Conservation (phyloP, 1,140 invertebrate genomes). For the Drosophila eugracilis region DNA sequence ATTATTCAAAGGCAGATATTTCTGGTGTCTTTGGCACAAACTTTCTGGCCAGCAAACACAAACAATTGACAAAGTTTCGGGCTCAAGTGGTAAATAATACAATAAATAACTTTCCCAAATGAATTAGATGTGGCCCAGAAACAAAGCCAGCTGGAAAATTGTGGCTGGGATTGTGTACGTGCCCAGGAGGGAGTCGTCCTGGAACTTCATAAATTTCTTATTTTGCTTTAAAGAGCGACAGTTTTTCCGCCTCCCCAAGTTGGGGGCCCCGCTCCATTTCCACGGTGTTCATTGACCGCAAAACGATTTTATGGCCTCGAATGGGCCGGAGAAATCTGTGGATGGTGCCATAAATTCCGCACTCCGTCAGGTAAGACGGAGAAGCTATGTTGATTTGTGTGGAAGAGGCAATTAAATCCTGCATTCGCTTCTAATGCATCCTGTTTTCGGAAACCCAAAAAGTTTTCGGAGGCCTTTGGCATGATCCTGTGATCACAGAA, state of each 20-base stretch:
- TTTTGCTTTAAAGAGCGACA: conserved; percentile 50
- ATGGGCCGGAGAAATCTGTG: not conserved
- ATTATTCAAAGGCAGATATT: conserved; percentile 29
- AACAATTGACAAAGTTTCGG: conserved; percentile 53
- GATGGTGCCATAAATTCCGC: conserved; percentile 27
- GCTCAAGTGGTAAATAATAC: conserved; percentile 54
- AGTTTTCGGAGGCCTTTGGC: conserved; percentile 3
- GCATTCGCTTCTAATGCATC: conserved; percentile 42
- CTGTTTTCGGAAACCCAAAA: conserved; percentile 43
- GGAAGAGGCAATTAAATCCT: conserved; percentile 49
- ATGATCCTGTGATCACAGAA: conserved; percentile 35
- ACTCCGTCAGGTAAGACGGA: conserved; percentile 10
- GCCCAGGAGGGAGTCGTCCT: conserved; percentile 28
- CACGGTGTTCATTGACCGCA: conserved; percentile 50
- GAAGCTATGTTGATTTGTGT: conserved; percentile 39
- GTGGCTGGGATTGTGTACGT: conserved; percentile 32
- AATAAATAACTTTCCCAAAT: conserved; percentile 55
- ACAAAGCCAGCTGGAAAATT: conserved; percentile 45
- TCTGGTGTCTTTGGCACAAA: conserved; percentile 16
- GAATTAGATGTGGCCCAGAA: conserved; percentile 44
- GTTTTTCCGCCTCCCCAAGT: conserved; percentile 4
- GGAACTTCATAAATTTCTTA: conserved; percentile 49
- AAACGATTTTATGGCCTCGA: conserved; percentile 45
- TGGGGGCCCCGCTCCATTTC: conserved; percentile 6
- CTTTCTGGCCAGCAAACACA: conserved; percentile 40